A percentile compares a stretch with the other conserved stretches of the same genome.
These are phyloP conservation scores for Drosophila borborema DNA, from an alignment of 2,888 invertebrate genomes.

Conservation along the genomic window DNA sequence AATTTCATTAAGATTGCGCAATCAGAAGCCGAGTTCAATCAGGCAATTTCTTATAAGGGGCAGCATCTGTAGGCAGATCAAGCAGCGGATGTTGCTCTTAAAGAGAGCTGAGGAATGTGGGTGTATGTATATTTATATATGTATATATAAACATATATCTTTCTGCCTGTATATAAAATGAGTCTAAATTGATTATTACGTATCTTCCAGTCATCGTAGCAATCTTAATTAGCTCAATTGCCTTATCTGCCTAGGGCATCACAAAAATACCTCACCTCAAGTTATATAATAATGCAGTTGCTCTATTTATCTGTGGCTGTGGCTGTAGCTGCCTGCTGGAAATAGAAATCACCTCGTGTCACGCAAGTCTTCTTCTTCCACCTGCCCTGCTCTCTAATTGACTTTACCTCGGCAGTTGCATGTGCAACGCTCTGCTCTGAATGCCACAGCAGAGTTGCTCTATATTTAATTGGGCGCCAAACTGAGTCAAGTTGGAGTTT, in stretches of 20 bases:
- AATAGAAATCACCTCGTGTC: slow-evolving; percentile 3
- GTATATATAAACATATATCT: not conserved
- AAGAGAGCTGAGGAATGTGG: not conserved
- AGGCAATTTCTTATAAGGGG: not conserved
- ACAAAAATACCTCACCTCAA: not conserved
- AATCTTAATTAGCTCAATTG: not conserved
- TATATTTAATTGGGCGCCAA: not conserved
- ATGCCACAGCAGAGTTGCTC: not conserved
- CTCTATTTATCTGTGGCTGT: not conserved
- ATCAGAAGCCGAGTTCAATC: slow-evolving; percentile 5
- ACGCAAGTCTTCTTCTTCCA: not conserved
- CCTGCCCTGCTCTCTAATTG: slow-evolving; percentile 2
- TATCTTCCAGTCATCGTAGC: not conserved
- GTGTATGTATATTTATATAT: not conserved
- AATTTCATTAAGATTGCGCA: not conserved
- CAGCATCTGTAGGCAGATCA: not conserved
- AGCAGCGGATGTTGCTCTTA: not conserved
- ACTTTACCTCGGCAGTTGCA: slow-evolving; percentile 41
- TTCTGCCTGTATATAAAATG: no score
- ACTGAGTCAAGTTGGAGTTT: not conserved
- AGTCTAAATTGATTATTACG: not conserved
- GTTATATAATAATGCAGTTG: slow-evolving; percentile 4
- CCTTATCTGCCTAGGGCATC: not conserved
- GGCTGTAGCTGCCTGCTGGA: not conserved
- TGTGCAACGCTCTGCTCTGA: slow-evolving; percentile 46